A percentile compares a stretch with the other conserved stretches of the same genome.
phyloP scores from a whole-genome alignment of 2,113 vertebrate species.

The Rana temporaria region DNA sequence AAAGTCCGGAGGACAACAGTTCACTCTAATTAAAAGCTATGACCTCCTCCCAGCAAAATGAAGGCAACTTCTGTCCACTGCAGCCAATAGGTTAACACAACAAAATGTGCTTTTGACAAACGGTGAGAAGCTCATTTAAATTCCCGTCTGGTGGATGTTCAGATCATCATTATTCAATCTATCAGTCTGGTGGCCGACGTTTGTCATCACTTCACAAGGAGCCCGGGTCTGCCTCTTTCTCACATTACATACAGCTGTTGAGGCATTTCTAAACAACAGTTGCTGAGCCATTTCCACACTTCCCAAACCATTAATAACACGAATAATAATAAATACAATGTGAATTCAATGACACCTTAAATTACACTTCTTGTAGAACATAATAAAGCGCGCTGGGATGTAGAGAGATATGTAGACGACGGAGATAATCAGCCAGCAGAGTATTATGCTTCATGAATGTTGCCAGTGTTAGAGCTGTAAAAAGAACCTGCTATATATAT shows the following conservation, averaged over 20 bases:
- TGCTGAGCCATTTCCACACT: slow-evolving; percentile 39
- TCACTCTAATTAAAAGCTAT: slow-evolving; percentile 38
- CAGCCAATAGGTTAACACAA: slow-evolving; percentile 44
- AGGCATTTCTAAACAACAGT: slow-evolving; percentile 52
- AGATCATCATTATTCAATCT: slow-evolving; percentile 52
- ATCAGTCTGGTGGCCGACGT: slow-evolving; percentile 52
- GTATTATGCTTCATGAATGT: no score
- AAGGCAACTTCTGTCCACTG: slow-evolving; percentile 38
- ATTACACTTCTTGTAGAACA: slow-evolving; percentile 13
- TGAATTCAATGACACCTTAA: slow-evolving; percentile 33
- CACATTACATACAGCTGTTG: slow-evolving; percentile 48
- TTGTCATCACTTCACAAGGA: slow-evolving; percentile 52
- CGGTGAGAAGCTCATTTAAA: slow-evolving; percentile 48
- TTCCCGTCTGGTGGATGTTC: slow-evolving; percentile 45
- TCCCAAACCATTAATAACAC: slow-evolving; percentile 34
- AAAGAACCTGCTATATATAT: no score
- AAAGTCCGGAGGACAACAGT: not conserved
- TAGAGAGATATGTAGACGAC: no score
- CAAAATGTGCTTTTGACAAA: slow-evolving; percentile 49
- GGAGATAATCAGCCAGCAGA: not conserved
- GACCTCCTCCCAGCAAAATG: slow-evolving; percentile 12
- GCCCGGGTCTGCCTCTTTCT: not conserved
- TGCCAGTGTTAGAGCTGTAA: no score
- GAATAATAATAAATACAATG: slow-evolving; percentile 23
- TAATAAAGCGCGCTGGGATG: not conserved